Evolutionary conservation across 2,797 vertebrate species (phyloP).

Genomic region (Amphiprion clarkii): DNA sequence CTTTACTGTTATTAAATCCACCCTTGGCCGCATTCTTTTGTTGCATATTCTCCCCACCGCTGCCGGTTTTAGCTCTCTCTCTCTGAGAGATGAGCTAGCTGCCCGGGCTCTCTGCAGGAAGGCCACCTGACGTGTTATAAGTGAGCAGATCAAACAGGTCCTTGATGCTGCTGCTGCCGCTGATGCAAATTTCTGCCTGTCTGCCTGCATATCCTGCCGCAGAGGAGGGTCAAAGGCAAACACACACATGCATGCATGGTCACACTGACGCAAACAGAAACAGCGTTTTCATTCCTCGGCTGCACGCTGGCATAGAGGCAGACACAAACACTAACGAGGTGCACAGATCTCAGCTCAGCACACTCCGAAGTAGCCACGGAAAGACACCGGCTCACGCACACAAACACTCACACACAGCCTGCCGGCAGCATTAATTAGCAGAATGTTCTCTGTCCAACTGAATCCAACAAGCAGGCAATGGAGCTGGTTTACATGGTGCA

Average conservation of each 20-base stretch:
- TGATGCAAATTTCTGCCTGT: conserved; percentile 70
- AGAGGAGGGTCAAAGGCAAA: conserved; percentile 47
- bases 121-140: conserved; percentile 67
- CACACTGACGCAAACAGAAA: conserved; percentile 36
- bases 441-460: conserved; percentile 68
- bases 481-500: conserved; percentile 59
- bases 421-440: conserved; percentile 71
- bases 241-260: conserved; percentile 1
- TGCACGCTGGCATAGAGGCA: conserved; percentile 7
- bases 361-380: conserved; percentile 18
- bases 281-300: conserved; percentile 58
- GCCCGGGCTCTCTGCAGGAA: conserved; percentile 53
- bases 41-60: background rate
- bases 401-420: conserved; percentile 40
- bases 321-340: conserved; percentile 46
- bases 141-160: conserved; percentile 73
- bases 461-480: conserved; percentile 61
- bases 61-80: background rate
- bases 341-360: conserved; percentile 35
- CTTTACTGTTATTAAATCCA: conserved; percentile 13
- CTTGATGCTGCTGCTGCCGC: conserved; percentile 27
- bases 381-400: conserved; percentile 23
- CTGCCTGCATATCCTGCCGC: conserved; percentile 44
- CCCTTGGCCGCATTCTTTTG: conserved; percentile 13
- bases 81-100: conserved; percentile 49